These are phyloP conservation scores for Trichomalopsis sarcophagae DNA, from an alignment of 1,140 invertebrate genomes.

Conservation along the genomic window DNA sequence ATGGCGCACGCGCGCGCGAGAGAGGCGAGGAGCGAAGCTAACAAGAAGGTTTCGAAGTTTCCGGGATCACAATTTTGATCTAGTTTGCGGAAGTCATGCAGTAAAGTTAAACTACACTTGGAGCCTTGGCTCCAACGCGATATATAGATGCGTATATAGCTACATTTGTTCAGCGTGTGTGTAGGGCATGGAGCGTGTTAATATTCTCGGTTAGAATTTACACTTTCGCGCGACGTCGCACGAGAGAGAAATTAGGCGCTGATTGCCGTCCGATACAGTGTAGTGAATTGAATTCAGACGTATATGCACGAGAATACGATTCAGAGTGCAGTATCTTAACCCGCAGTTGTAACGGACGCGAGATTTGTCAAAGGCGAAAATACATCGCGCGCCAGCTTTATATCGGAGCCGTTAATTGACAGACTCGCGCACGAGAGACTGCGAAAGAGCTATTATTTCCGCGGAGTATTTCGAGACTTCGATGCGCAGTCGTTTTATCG, in stretches of 20 bases:
- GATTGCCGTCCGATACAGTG: too few relatives aligned
- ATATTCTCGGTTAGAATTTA: not conserved
- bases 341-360: not conserved
- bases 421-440: not conserved
- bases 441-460: too few relatives aligned
- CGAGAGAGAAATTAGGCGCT: not conserved
- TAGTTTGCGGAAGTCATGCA: constrained; percentile 22
- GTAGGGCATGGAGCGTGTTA: not conserved
- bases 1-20: constrained; percentile 4
- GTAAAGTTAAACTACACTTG: constrained; percentile 10
- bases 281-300: too few relatives aligned
- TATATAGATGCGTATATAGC: not conserved
- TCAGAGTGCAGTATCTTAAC: too few relatives aligned
- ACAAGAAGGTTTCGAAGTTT: constrained; percentile 15
- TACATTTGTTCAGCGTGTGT: not conserved
- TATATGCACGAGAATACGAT: too few relatives aligned
- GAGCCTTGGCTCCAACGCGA: not conserved
- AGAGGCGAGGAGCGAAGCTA: not conserved
- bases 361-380: constrained; percentile 55
- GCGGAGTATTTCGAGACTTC: too few relatives aligned
- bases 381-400: constrained; percentile 19
- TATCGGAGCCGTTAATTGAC: constrained; percentile 43
- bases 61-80: constrained; percentile 29
- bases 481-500: too few relatives aligned
- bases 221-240: not conserved